Conservation (phyloP, 2,113 vertebrate genomes). For the Grammomys surdaster region DNA sequence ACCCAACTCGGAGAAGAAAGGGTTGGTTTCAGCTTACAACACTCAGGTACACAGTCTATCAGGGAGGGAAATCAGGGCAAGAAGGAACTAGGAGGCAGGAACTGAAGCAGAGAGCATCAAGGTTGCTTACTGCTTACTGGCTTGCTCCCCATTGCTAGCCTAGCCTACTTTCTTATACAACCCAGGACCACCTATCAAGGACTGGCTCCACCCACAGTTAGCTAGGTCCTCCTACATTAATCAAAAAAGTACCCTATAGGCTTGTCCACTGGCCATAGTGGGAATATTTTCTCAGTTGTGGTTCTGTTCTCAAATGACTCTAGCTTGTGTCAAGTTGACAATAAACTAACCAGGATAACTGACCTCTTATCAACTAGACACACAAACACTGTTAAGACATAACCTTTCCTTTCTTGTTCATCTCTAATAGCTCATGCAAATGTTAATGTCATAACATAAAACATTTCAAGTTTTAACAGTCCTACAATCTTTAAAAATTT, state of each 20-base stretch:
- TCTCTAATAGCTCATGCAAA: neutral
- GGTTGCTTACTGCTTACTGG: neutral
- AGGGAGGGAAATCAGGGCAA: neutral
- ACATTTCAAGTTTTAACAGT: neutral
- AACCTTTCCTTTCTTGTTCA: neutral
- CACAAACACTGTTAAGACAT: neutral
- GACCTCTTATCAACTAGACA: neutral
- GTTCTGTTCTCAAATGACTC: neutral
- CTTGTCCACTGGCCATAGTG: neutral
- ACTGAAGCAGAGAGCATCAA: neutral
- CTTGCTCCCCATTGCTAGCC: neutral
- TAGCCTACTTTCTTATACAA: neutral
- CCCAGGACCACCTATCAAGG: neutral
- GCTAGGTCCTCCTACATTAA: neutral
- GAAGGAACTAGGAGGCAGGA: neutral
- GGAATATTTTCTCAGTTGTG: neutral
- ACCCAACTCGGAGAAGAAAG: neutral
- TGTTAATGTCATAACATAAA: neutral
- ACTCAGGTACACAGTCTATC: neutral
- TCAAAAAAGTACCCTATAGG: neutral
- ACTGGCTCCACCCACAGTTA: neutral
- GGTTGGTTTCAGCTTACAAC: neutral
- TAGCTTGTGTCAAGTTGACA: neutral
- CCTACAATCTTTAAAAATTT: neutral
- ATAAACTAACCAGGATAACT: neutral